phyloP scores from a whole-genome alignment of 2,888 invertebrate genomes.

The Troglohyphantes excavatus region DNA sequence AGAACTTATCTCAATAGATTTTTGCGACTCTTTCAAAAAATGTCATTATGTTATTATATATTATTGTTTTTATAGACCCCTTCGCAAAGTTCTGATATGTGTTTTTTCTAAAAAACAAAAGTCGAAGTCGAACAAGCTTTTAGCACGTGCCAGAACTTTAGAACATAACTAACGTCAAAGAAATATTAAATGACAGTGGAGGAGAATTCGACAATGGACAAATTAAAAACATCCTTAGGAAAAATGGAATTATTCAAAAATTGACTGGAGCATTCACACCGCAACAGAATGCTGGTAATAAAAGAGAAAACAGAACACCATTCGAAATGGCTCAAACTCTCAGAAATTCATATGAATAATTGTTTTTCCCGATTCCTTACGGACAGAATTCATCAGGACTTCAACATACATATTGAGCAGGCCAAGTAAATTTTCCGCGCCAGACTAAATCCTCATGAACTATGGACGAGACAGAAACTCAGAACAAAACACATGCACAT shows the following conservation, averaged over 20 bases:
- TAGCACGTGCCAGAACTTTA: not conserved
- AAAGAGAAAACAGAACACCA: slow-evolving; percentile 65
- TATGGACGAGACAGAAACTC: not conserved
- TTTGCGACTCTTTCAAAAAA: slow-evolving; percentile 73
- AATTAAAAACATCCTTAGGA: slow-evolving; percentile 37
- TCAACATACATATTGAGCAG: slow-evolving; percentile 10
- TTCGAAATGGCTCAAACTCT: slow-evolving; percentile 67
- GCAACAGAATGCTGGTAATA: slow-evolving; percentile 79
- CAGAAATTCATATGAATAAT: slow-evolving; percentile 3
- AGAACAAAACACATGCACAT: slow-evolving; percentile 30
- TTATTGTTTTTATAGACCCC: slow-evolving; percentile 78
- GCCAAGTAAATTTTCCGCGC: slow-evolving; percentile 11
- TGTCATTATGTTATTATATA: slow-evolving; percentile 56
- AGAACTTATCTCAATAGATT: slow-evolving; percentile 64
- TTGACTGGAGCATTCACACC: slow-evolving; percentile 76
- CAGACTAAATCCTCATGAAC: slow-evolving; percentile 2
- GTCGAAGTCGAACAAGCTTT: not conserved
- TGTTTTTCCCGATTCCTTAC: not conserved
- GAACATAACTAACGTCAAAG: slow-evolving; percentile 56
- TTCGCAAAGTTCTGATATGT: slow-evolving; percentile 54
- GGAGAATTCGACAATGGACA: slow-evolving; percentile 67
- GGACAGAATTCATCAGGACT: slow-evolving; percentile 36
- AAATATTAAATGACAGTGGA: slow-evolving; percentile 69
- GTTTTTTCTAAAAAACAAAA: slow-evolving; percentile 70
- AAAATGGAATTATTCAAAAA: slow-evolving; percentile 69